These are phyloP conservation scores for Onychorhynchus coronatus DNA, from an alignment of 2,113 vertebrate genomes.

Conservation along the genomic window DNA sequence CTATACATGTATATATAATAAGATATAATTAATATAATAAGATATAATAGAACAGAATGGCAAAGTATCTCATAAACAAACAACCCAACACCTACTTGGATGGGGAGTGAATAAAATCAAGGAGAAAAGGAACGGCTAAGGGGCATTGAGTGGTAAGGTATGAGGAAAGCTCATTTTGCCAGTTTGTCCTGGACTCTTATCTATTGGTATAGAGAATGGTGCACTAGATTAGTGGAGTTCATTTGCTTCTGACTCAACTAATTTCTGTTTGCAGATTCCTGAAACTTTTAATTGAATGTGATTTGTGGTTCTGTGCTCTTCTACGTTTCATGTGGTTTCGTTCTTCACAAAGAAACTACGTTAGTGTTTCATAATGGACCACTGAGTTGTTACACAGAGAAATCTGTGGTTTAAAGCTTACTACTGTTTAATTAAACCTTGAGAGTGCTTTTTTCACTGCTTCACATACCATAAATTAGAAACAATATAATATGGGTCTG, in stretches of 20 bases:
- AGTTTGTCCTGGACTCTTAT: background rate
- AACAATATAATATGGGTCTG: background rate
- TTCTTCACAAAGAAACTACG: background rate
- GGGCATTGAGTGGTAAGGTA: background rate
- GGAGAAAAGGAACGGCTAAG: background rate
- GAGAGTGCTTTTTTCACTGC: background rate
- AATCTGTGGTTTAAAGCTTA: background rate
- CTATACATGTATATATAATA: background rate
- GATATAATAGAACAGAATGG: background rate
- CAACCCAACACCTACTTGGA: background rate
- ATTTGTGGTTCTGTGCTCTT: background rate
- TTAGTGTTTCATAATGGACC: background rate
- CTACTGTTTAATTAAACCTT: background rate
- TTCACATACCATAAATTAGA: background rate
- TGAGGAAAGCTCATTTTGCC: background rate
- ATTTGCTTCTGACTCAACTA: background rate
- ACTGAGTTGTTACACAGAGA: background rate
- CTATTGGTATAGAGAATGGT: background rate
- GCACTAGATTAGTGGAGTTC: background rate
- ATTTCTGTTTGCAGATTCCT: background rate
- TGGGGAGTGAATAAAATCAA: background rate
- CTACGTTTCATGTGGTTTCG: background rate
- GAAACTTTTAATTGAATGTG: background rate
- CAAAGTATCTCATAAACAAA: background rate
- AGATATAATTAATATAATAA: background rate